A percentile compares a stretch with the other conserved stretches of the same genome.
phyloP scores from a whole-genome alignment of 2,113 vertebrate species.

The Xiphophorus couchianus region DNA sequence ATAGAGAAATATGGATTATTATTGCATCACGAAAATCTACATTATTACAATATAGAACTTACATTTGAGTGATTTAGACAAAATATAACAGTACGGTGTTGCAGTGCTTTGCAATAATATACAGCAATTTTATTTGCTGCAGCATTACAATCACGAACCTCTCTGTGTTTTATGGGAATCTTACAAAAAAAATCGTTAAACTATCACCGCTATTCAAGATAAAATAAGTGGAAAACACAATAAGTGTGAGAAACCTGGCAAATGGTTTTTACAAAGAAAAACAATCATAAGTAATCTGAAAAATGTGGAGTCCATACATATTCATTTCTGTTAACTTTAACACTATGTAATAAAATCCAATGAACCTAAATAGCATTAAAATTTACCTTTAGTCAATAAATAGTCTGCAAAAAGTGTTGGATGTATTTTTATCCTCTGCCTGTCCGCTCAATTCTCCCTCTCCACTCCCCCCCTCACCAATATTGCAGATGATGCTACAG shows the following conservation, averaged over 20 bases:
- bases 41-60: conserved; percentile 26
- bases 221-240: no score
- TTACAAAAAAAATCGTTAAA: no score
- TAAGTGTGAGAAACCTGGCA: no score
- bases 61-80: conserved; percentile 3
- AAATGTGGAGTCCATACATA: not conserved
- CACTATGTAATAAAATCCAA: not conserved
- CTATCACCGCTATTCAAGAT: no score
- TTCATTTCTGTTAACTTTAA: not conserved
- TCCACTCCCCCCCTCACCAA: no score
- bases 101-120: no score
- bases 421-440: not conserved
- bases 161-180: no score
- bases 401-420: not conserved
- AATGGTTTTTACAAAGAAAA: no score
- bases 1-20: conserved; percentile 37
- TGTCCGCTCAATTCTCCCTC: no score
- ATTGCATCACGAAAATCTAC: conserved; percentile 9
- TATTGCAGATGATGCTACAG: not conserved
- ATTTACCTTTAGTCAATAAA: not conserved
- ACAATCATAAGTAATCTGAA: not conserved
- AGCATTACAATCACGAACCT: not conserved
- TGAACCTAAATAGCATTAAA: not conserved
- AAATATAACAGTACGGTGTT: not conserved
- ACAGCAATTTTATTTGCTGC: no score